Evolutionary conservation across 2,797 vertebrate species (phyloP).

Genomic region (Okamejei kenojei): DNA sequence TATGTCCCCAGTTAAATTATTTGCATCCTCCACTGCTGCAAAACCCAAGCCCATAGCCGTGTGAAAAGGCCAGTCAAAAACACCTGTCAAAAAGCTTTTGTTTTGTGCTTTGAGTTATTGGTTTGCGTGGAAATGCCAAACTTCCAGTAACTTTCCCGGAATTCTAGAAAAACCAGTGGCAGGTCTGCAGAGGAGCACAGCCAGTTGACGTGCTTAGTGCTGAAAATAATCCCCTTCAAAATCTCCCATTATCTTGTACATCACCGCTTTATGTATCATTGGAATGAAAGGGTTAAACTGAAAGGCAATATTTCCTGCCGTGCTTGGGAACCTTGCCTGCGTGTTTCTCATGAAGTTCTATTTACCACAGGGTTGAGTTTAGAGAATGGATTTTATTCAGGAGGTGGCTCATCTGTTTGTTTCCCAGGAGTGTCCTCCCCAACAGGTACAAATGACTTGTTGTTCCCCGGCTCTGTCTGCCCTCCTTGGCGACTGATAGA

Average conservation of each 20-base stretch:
- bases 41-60: no score
- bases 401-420: conserved; percentile 78
- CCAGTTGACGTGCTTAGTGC: no score
- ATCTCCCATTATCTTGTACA: not conserved
- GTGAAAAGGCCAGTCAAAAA: no score
- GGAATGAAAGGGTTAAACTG: conserved; percentile 58
- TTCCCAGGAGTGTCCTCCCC: conserved; percentile 84
- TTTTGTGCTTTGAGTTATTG: no score
- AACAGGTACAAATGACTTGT: conserved; percentile 78
- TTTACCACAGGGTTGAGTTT: conserved; percentile 56
- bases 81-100: no score
- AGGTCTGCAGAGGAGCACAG: no score
- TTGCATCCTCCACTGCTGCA: no score
- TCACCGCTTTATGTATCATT: conserved; percentile 38
- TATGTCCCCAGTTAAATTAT: no score
- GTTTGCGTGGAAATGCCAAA: no score
- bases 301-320: conserved; percentile 65
- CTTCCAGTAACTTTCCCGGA: no score
- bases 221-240: no score
- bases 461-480: conserved; percentile 71
- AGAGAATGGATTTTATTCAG: conserved; percentile 76
- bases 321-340: conserved; percentile 43
- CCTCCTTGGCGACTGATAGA: conserved; percentile 77
- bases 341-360: conserved; percentile 86
- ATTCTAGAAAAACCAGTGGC: no score